phyloP scores from a whole-genome alignment of 2,113 vertebrate genomes.

The Planiliza haematocheilus region DNA sequence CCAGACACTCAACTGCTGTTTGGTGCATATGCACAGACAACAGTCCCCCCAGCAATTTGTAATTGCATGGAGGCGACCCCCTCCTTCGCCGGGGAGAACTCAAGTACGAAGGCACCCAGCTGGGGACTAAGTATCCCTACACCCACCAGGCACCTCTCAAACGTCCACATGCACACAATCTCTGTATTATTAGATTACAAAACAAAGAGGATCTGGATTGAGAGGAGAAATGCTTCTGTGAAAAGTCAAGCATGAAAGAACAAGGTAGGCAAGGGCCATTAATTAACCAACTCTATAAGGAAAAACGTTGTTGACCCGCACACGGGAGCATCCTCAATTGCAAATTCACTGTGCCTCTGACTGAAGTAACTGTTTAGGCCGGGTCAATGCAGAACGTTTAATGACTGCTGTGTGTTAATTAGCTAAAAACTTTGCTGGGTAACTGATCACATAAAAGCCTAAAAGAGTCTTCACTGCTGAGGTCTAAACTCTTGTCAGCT shows the following conservation, averaged over 20 bases:
- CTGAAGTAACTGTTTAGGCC: conserved; percentile 39
- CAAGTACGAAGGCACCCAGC: too few relatives aligned
- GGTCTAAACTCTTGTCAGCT: conserved; percentile 20
- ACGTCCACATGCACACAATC: conserved; percentile 38
- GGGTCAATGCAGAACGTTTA: conserved; percentile 15
- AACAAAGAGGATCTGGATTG: conserved; percentile 2
- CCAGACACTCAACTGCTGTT: too few relatives aligned
- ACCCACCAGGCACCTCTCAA: too few relatives aligned
- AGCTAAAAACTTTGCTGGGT: conserved; percentile 2
- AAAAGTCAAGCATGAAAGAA: conserved; percentile 66
- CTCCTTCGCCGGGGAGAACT: too few relatives aligned
- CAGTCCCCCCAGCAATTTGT: too few relatives aligned
- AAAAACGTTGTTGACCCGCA: conserved; percentile 48
- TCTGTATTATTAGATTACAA: conserved; percentile 31
- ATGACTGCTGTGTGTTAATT: conserved; percentile 18
- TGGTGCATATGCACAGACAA: too few relatives aligned
- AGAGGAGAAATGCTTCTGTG: conserved; percentile 18
- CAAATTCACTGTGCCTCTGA: conserved; percentile 26
- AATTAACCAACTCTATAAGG: conserved; percentile 56
- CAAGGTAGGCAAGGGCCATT: conserved; percentile 37
- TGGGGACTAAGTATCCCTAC: too few relatives aligned
- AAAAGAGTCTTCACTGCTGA: conserved; percentile 1
- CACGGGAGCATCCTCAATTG: conserved; percentile 30
- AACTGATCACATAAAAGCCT: conserved; percentile 6
- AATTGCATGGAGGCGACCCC: too few relatives aligned